Evolutionary conservation across 2,797 vertebrate genomes (phyloP).

Genomic region (Lophius americanus): DNA sequence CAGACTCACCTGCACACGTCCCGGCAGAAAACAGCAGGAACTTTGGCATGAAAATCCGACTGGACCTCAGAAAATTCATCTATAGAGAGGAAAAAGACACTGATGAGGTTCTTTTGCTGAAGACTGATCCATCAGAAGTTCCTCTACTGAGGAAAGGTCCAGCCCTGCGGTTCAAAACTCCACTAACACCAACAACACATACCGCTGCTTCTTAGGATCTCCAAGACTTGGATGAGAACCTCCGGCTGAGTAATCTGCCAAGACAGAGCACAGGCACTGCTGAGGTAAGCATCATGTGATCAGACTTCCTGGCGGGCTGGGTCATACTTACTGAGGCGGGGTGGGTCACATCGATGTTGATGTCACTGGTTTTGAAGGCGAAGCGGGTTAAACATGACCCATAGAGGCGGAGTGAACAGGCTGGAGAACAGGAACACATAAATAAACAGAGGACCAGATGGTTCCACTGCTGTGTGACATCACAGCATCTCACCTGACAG

Average conservation of each 20-base stretch:
- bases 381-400: conserved; percentile 95
- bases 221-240: conserved; percentile 95
- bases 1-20: conserved; percentile 87
- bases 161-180: neutral
- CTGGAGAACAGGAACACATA: conserved; percentile 71
- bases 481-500: conserved; percentile 84
- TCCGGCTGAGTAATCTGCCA: conserved; percentile 96
- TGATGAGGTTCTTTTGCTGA: neutral
- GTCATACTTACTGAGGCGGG: conserved; percentile 87
- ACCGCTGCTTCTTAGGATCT: conserved; percentile 93
- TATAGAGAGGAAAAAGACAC: conserved; percentile 51
- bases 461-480: neutral
- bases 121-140: too few relatives aligned
- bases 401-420: conserved; percentile 92
- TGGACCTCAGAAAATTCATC: conserved; percentile 92
- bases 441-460: neutral
- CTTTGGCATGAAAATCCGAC: conserved; percentile 99
- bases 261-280: neutral
- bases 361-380: conserved; percentile 94
- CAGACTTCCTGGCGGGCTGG: too few relatives aligned
- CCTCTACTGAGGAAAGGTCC: too few relatives aligned
- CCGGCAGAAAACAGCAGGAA: conserved; percentile 95
- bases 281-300: neutral
- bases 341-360: conserved; percentile 95
- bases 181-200: conserved; percentile 61